Evolutionary conservation across 2,888 invertebrate genomes (phyloP), one percentile per base, ranked within the genome.

Genomic region (Epinotia demarniana): DNA sequence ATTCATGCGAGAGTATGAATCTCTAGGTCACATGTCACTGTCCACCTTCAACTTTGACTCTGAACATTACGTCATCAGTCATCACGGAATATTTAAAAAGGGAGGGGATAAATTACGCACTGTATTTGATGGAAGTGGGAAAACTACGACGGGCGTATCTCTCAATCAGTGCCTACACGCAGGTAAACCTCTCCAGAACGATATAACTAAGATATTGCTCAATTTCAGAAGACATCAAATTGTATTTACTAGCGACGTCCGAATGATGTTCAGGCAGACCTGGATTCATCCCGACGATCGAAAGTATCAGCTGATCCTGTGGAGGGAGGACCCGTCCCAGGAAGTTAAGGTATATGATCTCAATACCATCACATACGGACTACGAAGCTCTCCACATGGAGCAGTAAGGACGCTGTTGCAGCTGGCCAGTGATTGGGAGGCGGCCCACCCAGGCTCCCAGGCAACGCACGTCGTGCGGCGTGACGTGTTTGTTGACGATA

Each of bases 161-260:
- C 55, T 57, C 18, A 57, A 57, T 57, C 55, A 57, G 18, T 57
- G 55, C 18, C 55, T 57, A 9, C 55, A 57, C 18, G n/a, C 55
- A 8, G 55, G 55, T 5, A 57, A 57, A 18, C 55, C 55, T 4
- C 55, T 43, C n/a, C 62, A 62, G 6, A 62, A 62, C n/a, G 62
- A 62, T 39, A 62, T 23, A 23, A 62, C 62, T 39, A 16, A 62
- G 6, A 62, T 62, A 62, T 39, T 62, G 39, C 33, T 62, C 5
- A 62, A 62, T 39, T 62, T 62, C 62, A 62, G 43, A 16, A 6
- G 43, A n/a, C 62, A 62, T 43, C 62, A 62, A 18, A 18, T 62
- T 9, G 62, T 62, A 3, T 62, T 62, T 39, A 62, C 43, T 3
- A 43, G 39, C n/a, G 62, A 62, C 39, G 33, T 33, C 16, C 33